Conservation (phyloP, 2,113 vertebrate genomes). For the Poeciliopsis retropinna region DNA sequence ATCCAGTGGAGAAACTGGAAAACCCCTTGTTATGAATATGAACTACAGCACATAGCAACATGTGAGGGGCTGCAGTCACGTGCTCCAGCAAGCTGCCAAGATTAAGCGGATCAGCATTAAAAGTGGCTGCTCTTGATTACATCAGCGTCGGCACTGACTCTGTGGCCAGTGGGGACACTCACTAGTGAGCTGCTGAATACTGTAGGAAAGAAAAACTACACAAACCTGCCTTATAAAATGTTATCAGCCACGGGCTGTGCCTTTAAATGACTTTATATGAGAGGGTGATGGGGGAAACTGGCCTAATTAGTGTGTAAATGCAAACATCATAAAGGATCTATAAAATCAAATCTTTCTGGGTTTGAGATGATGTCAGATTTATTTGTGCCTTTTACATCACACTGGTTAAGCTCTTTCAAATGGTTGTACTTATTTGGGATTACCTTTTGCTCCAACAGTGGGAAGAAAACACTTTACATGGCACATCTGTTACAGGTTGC, state of each 20-base stretch:
- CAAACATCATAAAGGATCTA: constrained; percentile 1
- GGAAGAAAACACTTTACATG: not conserved
- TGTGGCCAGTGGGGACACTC: constrained; percentile 68
- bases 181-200: constrained; percentile 33
- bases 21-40: constrained; percentile 27
- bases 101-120: constrained; percentile 49
- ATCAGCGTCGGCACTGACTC: constrained; percentile 54
- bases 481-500: not conserved
- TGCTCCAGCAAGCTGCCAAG: constrained; percentile 25
- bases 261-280: constrained; percentile 19
- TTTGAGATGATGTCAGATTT: constrained; percentile 47
- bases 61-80: constrained; percentile 19
- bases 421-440: not conserved
- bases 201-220: constrained; percentile 47
- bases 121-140: constrained; percentile 56
- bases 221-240: constrained; percentile 42
- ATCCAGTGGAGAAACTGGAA: constrained; percentile 25
- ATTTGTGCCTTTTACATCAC: constrained; percentile 4
- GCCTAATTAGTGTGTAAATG: not conserved
- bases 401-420: not conserved
- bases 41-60: constrained; percentile 38
- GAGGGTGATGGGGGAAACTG: constrained; percentile 1
- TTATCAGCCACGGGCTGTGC: constrained; percentile 34
- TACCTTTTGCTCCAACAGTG: not conserved
- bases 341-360: not conserved